Evolutionary conservation across 2,888 invertebrate species (phyloP).

Genomic region (Pachycephus smyrnensis): DNA sequence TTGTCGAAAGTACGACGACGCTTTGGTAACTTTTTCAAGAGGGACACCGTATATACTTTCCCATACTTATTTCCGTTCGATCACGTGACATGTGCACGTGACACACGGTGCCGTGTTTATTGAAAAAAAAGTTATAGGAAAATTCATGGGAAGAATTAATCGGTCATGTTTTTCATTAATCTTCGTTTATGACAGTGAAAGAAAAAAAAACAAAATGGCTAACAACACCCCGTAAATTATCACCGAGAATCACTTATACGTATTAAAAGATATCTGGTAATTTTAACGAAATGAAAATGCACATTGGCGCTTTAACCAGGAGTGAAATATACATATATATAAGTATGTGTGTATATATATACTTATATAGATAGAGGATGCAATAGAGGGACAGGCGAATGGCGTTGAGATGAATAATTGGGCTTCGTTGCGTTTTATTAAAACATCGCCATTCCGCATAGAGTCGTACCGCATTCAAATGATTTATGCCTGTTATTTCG

Average conservation of each 20-base stretch:
- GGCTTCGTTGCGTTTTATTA: slow-evolving; percentile 42
- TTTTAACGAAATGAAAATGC: background rate
- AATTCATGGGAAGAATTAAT: background rate
- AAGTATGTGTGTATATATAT: no score
- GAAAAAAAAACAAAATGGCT: background rate
- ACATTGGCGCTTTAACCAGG: background rate
- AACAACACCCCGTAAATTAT: background rate
- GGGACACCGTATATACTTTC: background rate
- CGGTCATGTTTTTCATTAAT: background rate
- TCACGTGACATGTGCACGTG: background rate
- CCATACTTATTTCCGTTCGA: background rate
- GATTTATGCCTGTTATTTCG: slow-evolving; percentile 50
- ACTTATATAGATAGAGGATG: background rate
- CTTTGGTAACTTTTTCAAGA: background rate
- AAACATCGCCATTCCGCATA: slow-evolving; percentile 38
- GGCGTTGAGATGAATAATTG: slow-evolving; percentile 45
- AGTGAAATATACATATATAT: background rate
- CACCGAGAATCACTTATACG: background rate
- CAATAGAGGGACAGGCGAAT: background rate
- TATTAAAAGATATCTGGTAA: background rate
- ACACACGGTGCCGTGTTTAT: background rate
- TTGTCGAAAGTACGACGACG: background rate
- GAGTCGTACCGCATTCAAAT: slow-evolving; percentile 37
- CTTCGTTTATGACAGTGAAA: background rate
- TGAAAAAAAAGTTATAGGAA: background rate